These are phyloP conservation scores for Bubalus kerabau DNA, from an alignment of 2,113 vertebrate species.

Conservation along the genomic window DNA sequence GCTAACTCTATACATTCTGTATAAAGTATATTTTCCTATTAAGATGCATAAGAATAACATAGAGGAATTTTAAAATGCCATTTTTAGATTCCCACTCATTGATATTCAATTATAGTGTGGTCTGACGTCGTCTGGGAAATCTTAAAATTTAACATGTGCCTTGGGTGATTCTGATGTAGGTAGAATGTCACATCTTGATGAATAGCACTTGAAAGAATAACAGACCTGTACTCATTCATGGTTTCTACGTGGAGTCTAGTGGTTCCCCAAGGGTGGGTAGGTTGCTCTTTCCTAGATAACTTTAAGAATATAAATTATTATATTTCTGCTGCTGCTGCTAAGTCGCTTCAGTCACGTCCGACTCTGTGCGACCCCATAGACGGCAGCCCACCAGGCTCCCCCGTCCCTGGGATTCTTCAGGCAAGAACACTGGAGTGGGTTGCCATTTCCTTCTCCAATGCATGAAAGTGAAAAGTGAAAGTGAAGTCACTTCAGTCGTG, in stretches of 20 bases:
- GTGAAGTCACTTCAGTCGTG: accelerated
- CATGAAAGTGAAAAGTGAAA: no score
- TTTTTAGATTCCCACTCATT: not conserved
- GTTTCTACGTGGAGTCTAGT: not conserved
- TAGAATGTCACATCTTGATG: not conserved
- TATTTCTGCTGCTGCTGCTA: not conserved
- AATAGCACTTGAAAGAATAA: not conserved
- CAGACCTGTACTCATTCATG: not conserved
- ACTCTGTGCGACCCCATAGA: no score
- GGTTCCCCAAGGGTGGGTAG: not conserved
- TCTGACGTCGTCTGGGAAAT: not conserved
- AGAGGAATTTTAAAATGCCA: not conserved
- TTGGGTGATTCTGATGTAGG: not conserved
- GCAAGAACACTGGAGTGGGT: no score
- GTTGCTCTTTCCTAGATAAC: not conserved
- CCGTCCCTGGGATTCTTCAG: no score
- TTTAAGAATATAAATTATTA: not conserved
- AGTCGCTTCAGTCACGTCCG: accelerated
- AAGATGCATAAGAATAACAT: not conserved
- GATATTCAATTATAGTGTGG: not conserved
- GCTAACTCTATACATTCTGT: not conserved
- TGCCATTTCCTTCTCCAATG: no score
- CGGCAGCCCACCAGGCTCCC: no score
- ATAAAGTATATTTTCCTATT: not conserved
- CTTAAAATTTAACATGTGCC: not conserved